phyloP scores from a whole-genome alignment of 2,888 invertebrate species.

The Rotaria socialis region DNA sequence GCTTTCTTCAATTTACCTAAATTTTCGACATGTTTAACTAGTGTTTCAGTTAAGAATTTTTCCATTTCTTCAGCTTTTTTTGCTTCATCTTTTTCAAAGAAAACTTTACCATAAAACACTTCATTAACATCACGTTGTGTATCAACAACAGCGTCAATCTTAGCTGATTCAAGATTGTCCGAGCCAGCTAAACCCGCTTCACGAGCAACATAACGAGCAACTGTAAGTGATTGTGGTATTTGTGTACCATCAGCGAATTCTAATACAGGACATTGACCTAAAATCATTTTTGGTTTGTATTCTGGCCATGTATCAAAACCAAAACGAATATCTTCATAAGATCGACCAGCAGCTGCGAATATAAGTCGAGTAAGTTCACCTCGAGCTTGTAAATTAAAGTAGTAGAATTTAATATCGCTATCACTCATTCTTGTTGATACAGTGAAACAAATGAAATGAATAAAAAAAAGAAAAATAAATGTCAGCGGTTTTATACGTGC shows the following conservation, averaged over 20 bases:
- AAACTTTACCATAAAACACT: background rate
- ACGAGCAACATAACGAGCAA: constrained; percentile 3
- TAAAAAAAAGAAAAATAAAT: too few relatives aligned
- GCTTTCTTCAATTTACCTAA: background rate
- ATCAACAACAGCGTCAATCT: constrained; percentile 19
- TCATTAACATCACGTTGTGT: background rate
- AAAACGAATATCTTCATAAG: constrained; percentile 37
- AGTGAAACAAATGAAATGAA: too few relatives aligned
- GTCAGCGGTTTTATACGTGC: too few relatives aligned
- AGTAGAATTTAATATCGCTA: constrained; percentile 6
- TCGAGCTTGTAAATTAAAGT: constrained; percentile 40
- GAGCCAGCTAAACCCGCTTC: background rate
- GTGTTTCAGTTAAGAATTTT: background rate
- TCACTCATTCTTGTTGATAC: background rate
- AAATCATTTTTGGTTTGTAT: constrained; percentile 33
- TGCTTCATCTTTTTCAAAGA: background rate
- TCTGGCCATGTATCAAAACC: constrained; percentile 37
- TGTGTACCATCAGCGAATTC: background rate
- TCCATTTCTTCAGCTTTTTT: background rate
- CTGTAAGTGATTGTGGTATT: background rate
- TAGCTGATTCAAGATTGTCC: background rate
- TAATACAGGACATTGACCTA: constrained; percentile 12
- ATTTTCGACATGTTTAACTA: background rate
- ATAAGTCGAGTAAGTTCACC: constrained; percentile 40
- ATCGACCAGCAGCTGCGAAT: constrained; percentile 38